Evolutionary conservation across 35 echinoderm and acorn worm genomes (phyloP).

Genomic region (Ptychodera flava): DNA sequence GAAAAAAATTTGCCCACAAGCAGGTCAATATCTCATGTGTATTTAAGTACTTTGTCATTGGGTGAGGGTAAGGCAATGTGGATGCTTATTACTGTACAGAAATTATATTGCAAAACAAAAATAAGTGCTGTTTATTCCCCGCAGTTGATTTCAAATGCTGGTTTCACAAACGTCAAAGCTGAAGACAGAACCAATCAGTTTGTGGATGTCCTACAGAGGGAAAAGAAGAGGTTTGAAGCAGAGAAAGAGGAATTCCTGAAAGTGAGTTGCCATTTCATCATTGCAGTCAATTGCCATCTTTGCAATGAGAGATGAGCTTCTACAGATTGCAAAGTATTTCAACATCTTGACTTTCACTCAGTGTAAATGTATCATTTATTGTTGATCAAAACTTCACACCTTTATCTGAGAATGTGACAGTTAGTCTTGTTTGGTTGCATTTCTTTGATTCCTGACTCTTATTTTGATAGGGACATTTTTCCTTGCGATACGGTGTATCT

Average conservation of each 20-base stretch:
- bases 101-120: no score
- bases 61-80: no score
- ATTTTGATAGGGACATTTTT: no score
- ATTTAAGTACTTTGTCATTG: no score
- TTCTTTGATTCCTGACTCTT: not conserved
- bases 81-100: no score
- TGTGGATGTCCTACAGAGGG: constrained; percentile 34
- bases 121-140: no score
- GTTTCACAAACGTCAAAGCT: constrained; percentile 74
- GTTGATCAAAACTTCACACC: not conserved
- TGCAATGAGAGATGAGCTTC: not conserved
- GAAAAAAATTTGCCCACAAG: no score
- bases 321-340: not conserved
- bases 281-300: not conserved
- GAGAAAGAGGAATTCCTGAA: constrained; percentile 56
- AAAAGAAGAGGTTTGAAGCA: constrained; percentile 50
- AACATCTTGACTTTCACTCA: not conserved
- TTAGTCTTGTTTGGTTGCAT: not conserved
- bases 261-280: constrained; percentile 20
- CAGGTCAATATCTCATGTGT: no score
- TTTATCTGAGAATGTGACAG: not conserved
- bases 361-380: not conserved
- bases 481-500: no score
- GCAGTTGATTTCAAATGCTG: constrained; percentile 73
- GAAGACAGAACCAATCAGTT: constrained; percentile 79